Evolutionary conservation across 1,140 invertebrate genomes (phyloP).

Genomic region (Eriocheir sinensis): DNA sequence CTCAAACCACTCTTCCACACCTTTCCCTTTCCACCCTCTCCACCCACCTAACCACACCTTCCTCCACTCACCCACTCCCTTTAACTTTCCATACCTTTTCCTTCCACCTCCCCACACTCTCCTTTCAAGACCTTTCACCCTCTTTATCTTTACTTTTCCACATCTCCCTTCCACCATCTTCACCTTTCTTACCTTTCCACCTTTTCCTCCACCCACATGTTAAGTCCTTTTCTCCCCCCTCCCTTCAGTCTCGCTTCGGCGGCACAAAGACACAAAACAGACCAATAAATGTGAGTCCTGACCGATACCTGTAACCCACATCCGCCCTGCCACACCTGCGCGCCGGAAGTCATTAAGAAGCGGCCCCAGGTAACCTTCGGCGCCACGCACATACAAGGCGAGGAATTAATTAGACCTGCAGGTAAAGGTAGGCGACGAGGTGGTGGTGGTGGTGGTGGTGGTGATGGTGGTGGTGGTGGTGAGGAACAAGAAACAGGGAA

Average conservation of each 20-base stretch:
- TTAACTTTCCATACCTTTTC: not conserved
- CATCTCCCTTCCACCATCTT: no score
- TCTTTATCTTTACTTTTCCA: no score
- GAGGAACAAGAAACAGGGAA: not conserved
- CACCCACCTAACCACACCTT: not conserved
- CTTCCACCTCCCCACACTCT: not conserved
- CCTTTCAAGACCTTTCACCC: no score
- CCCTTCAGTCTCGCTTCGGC: not conserved
- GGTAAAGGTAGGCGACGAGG: not conserved
- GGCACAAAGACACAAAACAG: no score
- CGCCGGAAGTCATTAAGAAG: not conserved
- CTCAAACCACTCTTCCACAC: no score
- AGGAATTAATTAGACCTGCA: not conserved
- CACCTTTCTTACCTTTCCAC: no score
- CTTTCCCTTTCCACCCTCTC: no score
- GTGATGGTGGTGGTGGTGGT: not conserved
- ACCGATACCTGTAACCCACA: not conserved
- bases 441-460: slow-evolving; percentile 9
- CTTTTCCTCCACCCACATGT: no score
- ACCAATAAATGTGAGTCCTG: no score
- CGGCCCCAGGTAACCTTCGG: not conserved
- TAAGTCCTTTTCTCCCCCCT: no score
- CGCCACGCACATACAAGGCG: not conserved
- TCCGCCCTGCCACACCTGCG: not conserved
- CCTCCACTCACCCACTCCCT: not conserved